Conservation (phyloP, 35 echinoderm and acorn worm species). For the Lytechinus variegatus region DNA sequence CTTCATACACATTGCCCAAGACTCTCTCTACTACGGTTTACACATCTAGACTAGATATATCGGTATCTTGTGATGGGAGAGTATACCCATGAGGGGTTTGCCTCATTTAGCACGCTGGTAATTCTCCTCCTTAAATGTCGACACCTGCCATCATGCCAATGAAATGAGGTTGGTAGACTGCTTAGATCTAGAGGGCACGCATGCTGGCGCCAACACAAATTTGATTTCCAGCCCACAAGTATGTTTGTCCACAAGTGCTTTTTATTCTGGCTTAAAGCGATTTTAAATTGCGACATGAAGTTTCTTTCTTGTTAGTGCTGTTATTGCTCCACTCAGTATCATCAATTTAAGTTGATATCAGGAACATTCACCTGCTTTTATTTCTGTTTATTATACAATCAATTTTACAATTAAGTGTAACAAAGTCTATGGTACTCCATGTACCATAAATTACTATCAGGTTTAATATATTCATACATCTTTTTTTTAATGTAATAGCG, state of each 20-base stretch:
- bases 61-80: background rate
- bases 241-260: background rate
- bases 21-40: background rate
- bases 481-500: too few relatives aligned
- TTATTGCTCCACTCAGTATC: background rate
- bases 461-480: too few relatives aligned
- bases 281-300: background rate
- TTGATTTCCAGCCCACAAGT: background rate
- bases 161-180: background rate
- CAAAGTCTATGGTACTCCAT: too few relatives aligned
- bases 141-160: conserved; percentile 28
- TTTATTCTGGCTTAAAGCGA: background rate
- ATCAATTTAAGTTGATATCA: too few relatives aligned
- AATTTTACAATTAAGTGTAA: too few relatives aligned
- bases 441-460: too few relatives aligned
- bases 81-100: conserved; percentile 26
- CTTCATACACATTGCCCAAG: background rate
- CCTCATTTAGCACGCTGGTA: conserved; percentile 33
- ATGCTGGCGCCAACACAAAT: conserved; percentile 21
- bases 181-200: background rate
- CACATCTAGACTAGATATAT: background rate
- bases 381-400: too few relatives aligned
- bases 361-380: too few relatives aligned
- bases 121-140: background rate
- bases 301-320: background rate